phyloP scores from a whole-genome alignment of 2,888 invertebrate species.

The Hyalella azteca region DNA sequence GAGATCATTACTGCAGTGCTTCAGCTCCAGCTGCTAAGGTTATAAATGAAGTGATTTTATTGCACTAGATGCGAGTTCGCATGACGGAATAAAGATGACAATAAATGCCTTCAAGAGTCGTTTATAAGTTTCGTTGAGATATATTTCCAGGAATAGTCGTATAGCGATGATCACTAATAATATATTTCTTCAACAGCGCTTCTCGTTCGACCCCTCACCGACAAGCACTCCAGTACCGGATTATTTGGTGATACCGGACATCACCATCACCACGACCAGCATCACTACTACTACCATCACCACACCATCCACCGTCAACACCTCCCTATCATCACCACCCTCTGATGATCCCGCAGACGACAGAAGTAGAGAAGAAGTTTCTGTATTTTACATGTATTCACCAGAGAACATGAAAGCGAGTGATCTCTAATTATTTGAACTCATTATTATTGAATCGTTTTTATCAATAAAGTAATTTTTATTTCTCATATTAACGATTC shows the following conservation, averaged over 20 bases:
- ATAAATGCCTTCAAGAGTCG: too few relatives aligned
- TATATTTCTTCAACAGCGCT: background rate
- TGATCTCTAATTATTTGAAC: background rate
- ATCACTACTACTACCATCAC: background rate
- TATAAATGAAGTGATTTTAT: too few relatives aligned
- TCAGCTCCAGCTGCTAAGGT: too few relatives aligned
- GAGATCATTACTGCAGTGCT: too few relatives aligned
- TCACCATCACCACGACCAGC: conserved; percentile 7
- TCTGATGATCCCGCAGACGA: background rate
- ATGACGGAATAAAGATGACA: too few relatives aligned
- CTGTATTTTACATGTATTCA: conserved; percentile 3
- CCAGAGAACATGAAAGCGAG: background rate
- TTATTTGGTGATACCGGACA: background rate
- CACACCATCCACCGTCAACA: background rate
- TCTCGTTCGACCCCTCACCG: conserved; percentile 1
- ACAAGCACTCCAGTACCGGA: background rate
- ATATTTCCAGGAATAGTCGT: too few relatives aligned
- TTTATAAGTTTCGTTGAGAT: too few relatives aligned
- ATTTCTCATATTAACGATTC: too few relatives aligned
- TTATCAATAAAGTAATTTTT: too few relatives aligned
- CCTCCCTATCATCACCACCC: background rate
- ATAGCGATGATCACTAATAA: too few relatives aligned
- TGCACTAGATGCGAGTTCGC: too few relatives aligned
- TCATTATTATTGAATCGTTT: too few relatives aligned
- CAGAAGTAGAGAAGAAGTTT: background rate